Evolutionary conservation across 2,797 vertebrate species (phyloP).

Genomic region (Sarcoramphus papa): DNA sequence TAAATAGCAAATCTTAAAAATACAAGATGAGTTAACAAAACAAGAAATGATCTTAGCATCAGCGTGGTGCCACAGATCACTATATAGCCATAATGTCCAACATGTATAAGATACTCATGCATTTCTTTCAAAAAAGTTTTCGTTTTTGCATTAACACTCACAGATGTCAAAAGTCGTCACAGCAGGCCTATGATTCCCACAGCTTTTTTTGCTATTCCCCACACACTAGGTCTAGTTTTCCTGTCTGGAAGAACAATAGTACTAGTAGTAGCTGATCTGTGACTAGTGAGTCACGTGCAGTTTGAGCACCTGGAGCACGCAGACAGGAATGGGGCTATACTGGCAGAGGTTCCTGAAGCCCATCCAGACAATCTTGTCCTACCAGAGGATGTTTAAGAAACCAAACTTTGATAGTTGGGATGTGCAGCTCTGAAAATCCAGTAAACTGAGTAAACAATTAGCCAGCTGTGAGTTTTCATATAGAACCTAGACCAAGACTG

Average conservation of each 20-base stretch:
- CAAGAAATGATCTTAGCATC: background rate
- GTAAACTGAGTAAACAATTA: rapidly evolving
- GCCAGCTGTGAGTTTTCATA: background rate
- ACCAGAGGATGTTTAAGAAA: background rate
- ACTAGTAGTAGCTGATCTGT: background rate
- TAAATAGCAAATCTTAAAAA: background rate
- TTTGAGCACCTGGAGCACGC: background rate
- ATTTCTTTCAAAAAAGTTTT: background rate
- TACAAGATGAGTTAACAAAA: background rate
- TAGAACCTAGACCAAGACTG: background rate
- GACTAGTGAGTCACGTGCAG: rapidly evolving
- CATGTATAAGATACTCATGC: rapidly evolving
- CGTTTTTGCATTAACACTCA: background rate
- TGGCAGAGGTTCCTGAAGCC: background rate
- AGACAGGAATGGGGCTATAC: background rate
- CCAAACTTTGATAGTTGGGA: background rate
- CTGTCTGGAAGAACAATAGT: background rate
- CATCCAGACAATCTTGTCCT: background rate
- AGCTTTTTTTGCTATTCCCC: background rate
- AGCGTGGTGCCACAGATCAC: background rate
- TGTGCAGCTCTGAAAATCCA: background rate
- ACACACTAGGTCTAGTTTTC: background rate
- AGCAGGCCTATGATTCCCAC: background rate
- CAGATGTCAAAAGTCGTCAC: background rate
- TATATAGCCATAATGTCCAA: background rate